These are phyloP conservation scores for Labeo calbasu DNA, from an alignment of 2,797 vertebrate species.

Conservation along the genomic window DNA sequence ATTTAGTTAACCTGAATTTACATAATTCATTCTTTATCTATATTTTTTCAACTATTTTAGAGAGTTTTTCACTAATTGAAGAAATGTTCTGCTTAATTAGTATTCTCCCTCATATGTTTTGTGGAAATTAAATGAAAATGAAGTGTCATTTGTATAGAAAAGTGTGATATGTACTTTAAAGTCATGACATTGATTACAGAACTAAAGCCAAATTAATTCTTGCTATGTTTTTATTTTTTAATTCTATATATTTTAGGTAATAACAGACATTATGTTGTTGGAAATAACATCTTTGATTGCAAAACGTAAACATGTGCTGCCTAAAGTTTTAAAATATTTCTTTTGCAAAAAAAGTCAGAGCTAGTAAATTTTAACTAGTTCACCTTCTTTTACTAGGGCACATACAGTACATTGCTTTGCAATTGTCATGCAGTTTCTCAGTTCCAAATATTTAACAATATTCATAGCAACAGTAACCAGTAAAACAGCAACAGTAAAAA, in stretches of 20 bases:
- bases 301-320: no score
- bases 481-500: neutral
- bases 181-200: neutral
- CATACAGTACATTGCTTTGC: neutral
- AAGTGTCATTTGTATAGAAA: no score
- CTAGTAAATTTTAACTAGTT: no score
- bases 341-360: neutral
- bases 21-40: neutral
- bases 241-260: neutral
- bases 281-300: no score
- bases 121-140: no score
- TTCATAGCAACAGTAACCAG: neutral
- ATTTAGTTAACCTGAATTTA: neutral
- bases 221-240: neutral
- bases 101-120: no score
- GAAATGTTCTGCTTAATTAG: no score
- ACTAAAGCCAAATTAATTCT: neutral
- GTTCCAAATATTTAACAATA: neutral
- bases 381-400: neutral
- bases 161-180: neutral
- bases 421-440: neutral
- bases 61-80: no score
- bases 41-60: no score
- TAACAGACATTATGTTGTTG: no score
- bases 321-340: no score